Conservation (phyloP, 30 jellyfish, hydroid and myxozoan genomes). For the Aurelia sp. region DNA sequence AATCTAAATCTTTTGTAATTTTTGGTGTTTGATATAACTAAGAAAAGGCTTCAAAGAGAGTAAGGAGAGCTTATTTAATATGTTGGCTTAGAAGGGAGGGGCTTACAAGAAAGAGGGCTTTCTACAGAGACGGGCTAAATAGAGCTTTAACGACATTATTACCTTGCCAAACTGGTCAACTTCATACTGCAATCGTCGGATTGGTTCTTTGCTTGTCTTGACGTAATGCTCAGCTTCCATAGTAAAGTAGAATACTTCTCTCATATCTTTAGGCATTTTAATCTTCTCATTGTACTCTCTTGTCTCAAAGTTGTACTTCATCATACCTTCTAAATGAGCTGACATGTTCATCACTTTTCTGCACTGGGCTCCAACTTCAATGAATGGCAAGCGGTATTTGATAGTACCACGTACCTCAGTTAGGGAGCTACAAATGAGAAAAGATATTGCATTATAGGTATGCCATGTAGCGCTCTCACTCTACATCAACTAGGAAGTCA, state of each 20-base stretch:
- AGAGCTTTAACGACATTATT: background rate
- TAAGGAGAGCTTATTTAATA: no score
- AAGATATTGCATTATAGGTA: no score
- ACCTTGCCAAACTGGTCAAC: conserved; percentile 65
- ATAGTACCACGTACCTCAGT: conserved; percentile 54
- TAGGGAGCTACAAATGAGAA: conserved; percentile 19
- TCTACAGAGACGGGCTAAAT: no score
- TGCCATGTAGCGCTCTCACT: no score
- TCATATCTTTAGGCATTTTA: conserved; percentile 39
- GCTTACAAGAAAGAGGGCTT: no score
- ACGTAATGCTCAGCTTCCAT: conserved; percentile 51
- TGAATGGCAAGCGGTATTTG: conserved; percentile 57
- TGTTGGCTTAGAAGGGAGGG: no score
- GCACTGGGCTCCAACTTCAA: conserved; percentile 62
- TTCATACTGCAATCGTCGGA: conserved; percentile 8
- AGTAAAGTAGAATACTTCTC: conserved; percentile 24
- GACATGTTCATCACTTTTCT: conserved; percentile 52
- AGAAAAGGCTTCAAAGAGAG: no score
- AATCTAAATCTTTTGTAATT: no score
- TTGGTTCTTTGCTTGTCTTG: conserved; percentile 54
- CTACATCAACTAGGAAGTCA: no score
- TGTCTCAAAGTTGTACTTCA: conserved; percentile 32
- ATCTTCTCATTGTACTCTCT: conserved; percentile 23
- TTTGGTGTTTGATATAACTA: no score
- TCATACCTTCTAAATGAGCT: conserved; percentile 23